These are phyloP conservation scores for Tinea trinotella DNA, from an alignment of 2,888 invertebrate species.

Conservation along the genomic window DNA sequence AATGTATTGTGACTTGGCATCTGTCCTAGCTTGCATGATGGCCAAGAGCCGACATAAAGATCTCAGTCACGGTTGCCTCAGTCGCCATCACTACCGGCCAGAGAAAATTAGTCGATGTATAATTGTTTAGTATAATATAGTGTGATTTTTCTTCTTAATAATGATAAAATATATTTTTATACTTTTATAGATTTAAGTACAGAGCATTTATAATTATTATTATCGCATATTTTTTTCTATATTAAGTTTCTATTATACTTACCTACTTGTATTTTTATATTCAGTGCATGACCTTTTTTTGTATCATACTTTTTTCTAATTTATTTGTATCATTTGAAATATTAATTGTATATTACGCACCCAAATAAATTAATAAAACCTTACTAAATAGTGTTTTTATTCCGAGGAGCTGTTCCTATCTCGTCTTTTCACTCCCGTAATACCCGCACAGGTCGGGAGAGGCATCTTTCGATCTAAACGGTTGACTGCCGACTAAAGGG, in stretches of 20 bases:
- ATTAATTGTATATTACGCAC: neutral
- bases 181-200: constrained; percentile 1
- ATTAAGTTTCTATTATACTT: neutral
- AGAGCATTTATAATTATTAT: neutral
- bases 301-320: neutral
- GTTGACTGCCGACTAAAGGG: too few relatives aligned
- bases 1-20: too few relatives aligned
- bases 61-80: too few relatives aligned
- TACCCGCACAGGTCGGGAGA: too few relatives aligned
- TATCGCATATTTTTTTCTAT: neutral
- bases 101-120: neutral
- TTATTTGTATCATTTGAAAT: neutral
- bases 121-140: neutral
- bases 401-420: too few relatives aligned
- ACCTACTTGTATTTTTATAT: neutral
- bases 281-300: neutral
- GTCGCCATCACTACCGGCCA: too few relatives aligned
- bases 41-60: too few relatives aligned
- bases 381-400: neutral
- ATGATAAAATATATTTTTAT: constrained; percentile 4
- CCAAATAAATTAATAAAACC: constrained; percentile 12
- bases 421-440: too few relatives aligned
- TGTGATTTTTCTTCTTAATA: constrained; percentile 9
- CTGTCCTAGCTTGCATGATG: too few relatives aligned
- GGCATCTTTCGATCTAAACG: neutral